Percentiles rank a stretch among this genome's conserved stretches.
Evolutionary conservation across 1,140 invertebrate genomes (phyloP).

Genomic region (Atta colombica): DNA sequence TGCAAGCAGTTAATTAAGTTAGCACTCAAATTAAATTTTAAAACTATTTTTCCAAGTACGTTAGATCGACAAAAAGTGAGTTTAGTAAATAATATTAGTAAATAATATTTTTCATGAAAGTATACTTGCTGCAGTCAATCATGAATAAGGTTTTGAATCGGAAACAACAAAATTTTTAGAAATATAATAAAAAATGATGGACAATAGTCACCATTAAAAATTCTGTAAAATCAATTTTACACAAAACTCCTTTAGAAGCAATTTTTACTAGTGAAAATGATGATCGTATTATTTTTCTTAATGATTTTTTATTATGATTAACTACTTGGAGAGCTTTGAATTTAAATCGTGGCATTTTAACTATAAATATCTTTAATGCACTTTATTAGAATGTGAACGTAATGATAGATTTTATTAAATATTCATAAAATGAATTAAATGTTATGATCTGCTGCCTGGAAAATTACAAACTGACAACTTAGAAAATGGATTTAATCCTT

Average conservation of each 20-base stretch:
- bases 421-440: neutral
- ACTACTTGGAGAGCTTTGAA: neutral
- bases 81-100: too few relatives aligned
- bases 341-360: conserved; percentile 5
- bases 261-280: neutral
- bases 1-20: too few relatives aligned
- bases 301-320: neutral
- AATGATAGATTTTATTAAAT: conserved; percentile 19
- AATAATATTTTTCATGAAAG: too few relatives aligned
- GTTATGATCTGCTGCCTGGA: neutral
- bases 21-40: too few relatives aligned
- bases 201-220: neutral
- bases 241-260: neutral
- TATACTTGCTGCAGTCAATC: too few relatives aligned
- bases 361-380: neutral
- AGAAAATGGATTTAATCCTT: conserved; percentile 10
- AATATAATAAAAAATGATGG: neutral
- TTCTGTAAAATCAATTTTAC: neutral
- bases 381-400: neutral
- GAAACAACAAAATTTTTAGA: neutral
- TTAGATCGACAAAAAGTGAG: too few relatives aligned
- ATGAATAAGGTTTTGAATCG: too few relatives aligned
- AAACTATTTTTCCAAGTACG: too few relatives aligned
- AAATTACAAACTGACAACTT: conserved; percentile 3
- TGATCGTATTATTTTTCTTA: conserved; percentile 9